Conservation (phyloP, 2,888 invertebrate species). For the Andrena camellia region DNA sequence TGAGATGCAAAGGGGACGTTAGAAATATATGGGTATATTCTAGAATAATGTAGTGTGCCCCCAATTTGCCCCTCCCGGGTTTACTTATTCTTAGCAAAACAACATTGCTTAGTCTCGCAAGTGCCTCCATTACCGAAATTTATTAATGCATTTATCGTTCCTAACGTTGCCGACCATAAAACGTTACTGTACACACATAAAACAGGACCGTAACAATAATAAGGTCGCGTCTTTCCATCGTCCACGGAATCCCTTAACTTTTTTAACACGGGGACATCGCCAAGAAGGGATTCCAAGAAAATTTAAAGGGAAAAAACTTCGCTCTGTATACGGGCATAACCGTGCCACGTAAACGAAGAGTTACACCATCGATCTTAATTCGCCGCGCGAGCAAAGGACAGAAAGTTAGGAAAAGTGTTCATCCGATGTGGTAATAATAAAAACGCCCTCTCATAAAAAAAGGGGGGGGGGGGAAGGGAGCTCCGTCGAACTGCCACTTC, state of each 20-base stretch:
- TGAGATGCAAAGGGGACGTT: too few relatives aligned
- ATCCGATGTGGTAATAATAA: conserved; percentile 49
- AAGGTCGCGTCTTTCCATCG: neutral
- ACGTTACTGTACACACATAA: neutral
- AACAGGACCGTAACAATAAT: conserved; percentile 16
- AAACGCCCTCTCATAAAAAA: conserved; percentile 36
- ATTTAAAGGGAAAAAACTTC: conserved; percentile 19
- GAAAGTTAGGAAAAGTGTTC: conserved; percentile 21
- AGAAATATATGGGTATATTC: too few relatives aligned
- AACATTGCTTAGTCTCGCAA: too few relatives aligned
- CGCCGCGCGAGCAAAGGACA: neutral
- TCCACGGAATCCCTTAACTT: conserved; percentile 5
- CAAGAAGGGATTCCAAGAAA: neutral
- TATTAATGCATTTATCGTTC: neutral
- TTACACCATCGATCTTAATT: conserved; percentile 62
- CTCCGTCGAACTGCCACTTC: conserved; percentile 26
- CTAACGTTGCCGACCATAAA: neutral
- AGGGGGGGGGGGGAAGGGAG: neutral
- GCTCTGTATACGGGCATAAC: conserved; percentile 19
- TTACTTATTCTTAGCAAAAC: too few relatives aligned
- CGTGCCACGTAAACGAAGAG: conserved; percentile 39
- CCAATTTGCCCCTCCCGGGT: too few relatives aligned
- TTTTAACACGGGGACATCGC: conserved; percentile 11
- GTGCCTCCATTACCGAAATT: neutral
- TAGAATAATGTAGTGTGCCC: too few relatives aligned